Conservation (phyloP, 37 sponge, comb jelly and placozoan species). For the Eunapius fragilis region DNA sequence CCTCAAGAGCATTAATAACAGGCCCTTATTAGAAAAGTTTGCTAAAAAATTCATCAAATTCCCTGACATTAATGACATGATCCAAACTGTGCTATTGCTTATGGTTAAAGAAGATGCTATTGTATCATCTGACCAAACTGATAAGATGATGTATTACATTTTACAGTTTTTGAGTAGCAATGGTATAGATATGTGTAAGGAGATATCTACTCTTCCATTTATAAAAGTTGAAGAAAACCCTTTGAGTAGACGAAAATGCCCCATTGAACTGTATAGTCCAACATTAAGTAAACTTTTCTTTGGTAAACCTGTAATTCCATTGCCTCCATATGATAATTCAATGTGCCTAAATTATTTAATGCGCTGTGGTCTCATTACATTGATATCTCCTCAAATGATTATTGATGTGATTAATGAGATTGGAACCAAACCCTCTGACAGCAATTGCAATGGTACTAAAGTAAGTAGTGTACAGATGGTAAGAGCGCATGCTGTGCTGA, state of each 20-base stretch:
- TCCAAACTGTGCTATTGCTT: not conserved
- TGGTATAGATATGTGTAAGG: too few relatives aligned
- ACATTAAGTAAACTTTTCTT: slow-evolving; percentile 8
- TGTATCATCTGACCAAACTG: too few relatives aligned
- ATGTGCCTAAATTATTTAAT: not conserved
- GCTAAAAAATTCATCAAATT: too few relatives aligned
- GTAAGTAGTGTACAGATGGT: not conserved
- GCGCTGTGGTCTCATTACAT: slow-evolving; percentile 11
- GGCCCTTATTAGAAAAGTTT: too few relatives aligned
- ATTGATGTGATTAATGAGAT: slow-evolving; percentile 27
- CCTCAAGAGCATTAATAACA: too few relatives aligned
- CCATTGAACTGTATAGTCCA: slow-evolving; percentile 9
- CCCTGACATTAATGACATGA: too few relatives aligned
- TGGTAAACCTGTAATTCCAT: slow-evolving; percentile 51
- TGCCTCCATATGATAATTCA: not conserved
- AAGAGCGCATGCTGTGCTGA: slow-evolving; percentile 39
- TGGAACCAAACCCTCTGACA: not conserved
- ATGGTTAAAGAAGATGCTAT: not conserved
- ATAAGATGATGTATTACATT: too few relatives aligned
- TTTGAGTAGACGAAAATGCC: not conserved
- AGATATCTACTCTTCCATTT: too few relatives aligned
- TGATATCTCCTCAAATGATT: slow-evolving; percentile 37
- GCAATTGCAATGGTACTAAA: not conserved
- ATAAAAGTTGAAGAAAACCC: not conserved
- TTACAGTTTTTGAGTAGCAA: too few relatives aligned